Conservation (phyloP, 2,888 invertebrate genomes). For the Spisula solida region DNA sequence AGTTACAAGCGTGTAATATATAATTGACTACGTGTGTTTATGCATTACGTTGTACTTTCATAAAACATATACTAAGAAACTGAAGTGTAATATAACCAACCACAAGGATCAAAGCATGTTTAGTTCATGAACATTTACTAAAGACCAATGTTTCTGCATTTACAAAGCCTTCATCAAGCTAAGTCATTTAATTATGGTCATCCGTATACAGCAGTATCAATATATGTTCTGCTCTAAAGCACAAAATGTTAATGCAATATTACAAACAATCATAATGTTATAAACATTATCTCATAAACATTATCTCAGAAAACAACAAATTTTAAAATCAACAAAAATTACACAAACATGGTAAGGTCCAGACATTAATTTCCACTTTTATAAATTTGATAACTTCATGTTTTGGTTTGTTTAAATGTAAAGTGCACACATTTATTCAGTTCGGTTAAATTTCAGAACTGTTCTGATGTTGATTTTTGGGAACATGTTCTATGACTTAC, state of each 20-base stretch:
- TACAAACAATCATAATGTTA: no score
- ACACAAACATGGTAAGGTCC: conserved; percentile 45
- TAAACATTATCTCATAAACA: background rate
- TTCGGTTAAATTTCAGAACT: conserved; percentile 18
- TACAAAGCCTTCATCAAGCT: no score
- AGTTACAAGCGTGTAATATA: no score
- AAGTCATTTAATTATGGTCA: no score
- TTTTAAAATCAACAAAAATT: background rate
- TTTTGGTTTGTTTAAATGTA: background rate
- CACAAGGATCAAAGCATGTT: no score
- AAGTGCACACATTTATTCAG: background rate
- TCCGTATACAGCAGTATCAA: no score
- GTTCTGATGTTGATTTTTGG: background rate
- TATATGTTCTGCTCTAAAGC: background rate
- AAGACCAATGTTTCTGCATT: no score
- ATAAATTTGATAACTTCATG: background rate
- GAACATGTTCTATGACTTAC: conserved; percentile 37
- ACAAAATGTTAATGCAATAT: background rate
- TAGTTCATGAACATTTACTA: no score
- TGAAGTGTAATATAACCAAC: no score
- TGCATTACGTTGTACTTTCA: no score
- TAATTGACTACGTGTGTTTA: no score
- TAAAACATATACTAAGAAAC: no score
- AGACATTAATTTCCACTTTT: conserved; percentile 33
- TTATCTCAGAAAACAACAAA: background rate